Evolutionary conservation across 2,113 vertebrate genomes (phyloP).

Genomic region (Oxygymnocypris stewartii): DNA sequence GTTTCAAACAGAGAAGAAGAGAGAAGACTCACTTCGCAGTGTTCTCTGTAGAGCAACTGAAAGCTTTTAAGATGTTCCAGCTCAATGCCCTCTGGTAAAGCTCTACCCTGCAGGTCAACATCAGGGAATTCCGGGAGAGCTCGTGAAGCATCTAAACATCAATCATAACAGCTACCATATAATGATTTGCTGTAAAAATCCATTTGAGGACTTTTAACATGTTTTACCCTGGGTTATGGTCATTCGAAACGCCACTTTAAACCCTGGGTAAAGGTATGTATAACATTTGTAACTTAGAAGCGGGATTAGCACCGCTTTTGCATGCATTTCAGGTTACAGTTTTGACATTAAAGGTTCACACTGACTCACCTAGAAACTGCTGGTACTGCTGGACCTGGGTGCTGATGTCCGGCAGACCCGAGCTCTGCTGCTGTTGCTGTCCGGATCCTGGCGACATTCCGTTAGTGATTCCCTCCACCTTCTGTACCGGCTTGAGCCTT

Average conservation of each 20-base stretch:
- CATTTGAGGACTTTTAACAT: neutral
- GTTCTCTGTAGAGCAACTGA: conserved; percentile 91
- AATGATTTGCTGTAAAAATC: neutral
- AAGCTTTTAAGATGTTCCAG: conserved; percentile 89
- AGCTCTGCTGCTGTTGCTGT: conserved; percentile 75
- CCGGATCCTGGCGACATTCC: conserved; percentile 81
- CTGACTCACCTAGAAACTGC: conserved; percentile 85
- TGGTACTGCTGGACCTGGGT: conserved; percentile 94
- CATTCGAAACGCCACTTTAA: too few species aligned
- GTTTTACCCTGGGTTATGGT: neutral
- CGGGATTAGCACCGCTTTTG: too few species aligned
- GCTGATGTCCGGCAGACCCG: conserved; percentile 86
- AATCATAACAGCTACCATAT: neutral
- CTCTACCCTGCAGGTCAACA: conserved; percentile 85
- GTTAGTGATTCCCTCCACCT: conserved; percentile 92
- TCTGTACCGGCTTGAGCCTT: conserved; percentile 91
- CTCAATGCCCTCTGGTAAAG: conserved; percentile 84
- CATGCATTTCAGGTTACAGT: neutral
- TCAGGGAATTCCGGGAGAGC: conserved; percentile 88
- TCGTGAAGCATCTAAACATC: conserved; percentile 83
- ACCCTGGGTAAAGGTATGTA: neutral
- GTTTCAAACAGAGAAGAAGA: neutral
- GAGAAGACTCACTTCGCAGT: conserved; percentile 83
- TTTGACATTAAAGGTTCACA: neutral
- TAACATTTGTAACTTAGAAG: neutral